phyloP scores from a whole-genome alignment of 2,113 vertebrate species.

The Nerophis lumbriciformis region DNA sequence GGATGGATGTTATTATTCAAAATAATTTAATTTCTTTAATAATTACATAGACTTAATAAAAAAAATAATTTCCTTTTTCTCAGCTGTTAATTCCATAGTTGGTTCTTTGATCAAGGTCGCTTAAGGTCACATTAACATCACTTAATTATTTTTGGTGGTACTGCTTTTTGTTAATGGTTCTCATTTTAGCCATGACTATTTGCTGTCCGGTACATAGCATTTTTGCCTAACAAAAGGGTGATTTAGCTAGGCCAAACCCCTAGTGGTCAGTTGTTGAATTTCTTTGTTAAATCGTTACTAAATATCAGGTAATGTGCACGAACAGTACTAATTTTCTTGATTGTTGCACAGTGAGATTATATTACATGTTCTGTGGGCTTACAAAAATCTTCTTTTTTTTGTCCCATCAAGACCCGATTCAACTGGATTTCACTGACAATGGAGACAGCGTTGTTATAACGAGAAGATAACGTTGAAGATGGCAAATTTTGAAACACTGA shows the following conservation, averaged over 20 bases:
- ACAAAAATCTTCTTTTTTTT: constrained; percentile 85
- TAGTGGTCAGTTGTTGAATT: constrained; percentile 43
- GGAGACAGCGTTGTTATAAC: constrained; percentile 78
- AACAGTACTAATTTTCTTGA: background rate
- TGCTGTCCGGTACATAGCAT: background rate
- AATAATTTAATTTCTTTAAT: background rate
- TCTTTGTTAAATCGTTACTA: background rate
- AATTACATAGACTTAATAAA: background rate
- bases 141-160: background rate
- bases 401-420: constrained; percentile 90
- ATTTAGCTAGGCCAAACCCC: constrained; percentile 14
- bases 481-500: constrained; percentile 64
- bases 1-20: background rate
- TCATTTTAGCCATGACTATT: background rate
- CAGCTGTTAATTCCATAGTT: background rate
- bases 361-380: constrained; percentile 71
- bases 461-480: constrained; percentile 92
- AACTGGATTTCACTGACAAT: constrained; percentile 79
- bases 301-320: background rate
- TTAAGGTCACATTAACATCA: background rate
- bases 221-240: background rate
- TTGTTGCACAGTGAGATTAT: constrained; percentile 30
- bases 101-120: background rate
- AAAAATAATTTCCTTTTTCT: background rate
- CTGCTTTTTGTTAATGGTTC: background rate